Conservation (phyloP, 35 echinoderm and acorn worm genomes). For the Stichopus chloronotus region DNA sequence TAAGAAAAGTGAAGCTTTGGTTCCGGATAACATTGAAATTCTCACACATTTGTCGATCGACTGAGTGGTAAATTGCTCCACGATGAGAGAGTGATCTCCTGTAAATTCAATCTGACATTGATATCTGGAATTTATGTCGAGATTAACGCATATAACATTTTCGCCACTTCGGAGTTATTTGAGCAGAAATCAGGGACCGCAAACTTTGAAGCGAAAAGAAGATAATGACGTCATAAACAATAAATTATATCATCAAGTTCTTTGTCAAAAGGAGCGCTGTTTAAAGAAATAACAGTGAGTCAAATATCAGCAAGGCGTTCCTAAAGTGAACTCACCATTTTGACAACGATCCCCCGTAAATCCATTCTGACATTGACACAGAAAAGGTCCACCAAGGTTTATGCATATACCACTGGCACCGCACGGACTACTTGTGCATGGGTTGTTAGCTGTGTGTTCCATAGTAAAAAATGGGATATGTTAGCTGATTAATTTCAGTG, state of each 20-base stretch:
- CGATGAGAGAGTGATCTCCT: not conserved
- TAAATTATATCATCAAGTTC: too few relatives aligned
- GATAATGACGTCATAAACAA: too few relatives aligned
- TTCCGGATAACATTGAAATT: too few relatives aligned
- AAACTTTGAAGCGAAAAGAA: too few relatives aligned
- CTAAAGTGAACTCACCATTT: not conserved
- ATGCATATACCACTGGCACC: not conserved
- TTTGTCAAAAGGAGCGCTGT: too few relatives aligned
- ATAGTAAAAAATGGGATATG: not conserved
- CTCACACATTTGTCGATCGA: too few relatives aligned
- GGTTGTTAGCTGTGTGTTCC: not conserved
- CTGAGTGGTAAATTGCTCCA: not conserved
- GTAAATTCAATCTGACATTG: not conserved
- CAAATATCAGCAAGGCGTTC: too few relatives aligned
- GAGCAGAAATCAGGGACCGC: too few relatives aligned
- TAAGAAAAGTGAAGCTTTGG: too few relatives aligned
- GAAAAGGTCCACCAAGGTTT: not conserved
- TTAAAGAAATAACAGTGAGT: too few relatives aligned
- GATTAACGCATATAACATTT: not conserved
- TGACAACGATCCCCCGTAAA: constrained; percentile 8
- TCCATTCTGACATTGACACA: constrained; percentile 18
- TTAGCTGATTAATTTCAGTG: too few relatives aligned
- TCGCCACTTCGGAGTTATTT: not conserved
- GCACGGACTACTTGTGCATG: not conserved
- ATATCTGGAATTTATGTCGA: not conserved